These are phyloP conservation scores for Eristalis pertinax DNA, from an alignment of 2,888 invertebrate species.

Conservation along the genomic window DNA sequence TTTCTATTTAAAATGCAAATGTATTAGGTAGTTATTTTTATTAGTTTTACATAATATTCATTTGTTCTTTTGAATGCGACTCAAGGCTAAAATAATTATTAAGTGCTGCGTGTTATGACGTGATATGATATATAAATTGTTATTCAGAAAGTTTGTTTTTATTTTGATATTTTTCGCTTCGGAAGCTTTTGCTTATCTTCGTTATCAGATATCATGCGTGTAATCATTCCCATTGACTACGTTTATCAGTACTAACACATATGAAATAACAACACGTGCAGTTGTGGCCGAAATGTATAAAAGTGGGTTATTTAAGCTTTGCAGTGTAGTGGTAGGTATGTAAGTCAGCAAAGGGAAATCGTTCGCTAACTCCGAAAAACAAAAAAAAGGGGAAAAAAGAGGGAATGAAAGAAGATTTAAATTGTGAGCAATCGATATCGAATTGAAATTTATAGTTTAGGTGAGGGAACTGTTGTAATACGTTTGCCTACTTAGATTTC, in stretches of 20 bases:
- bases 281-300: background rate
- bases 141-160: background rate
- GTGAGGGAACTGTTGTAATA: background rate
- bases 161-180: conserved; percentile 15
- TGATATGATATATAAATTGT: background rate
- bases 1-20: conserved; percentile 57
- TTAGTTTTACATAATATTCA: conserved; percentile 38
- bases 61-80: conserved; percentile 21
- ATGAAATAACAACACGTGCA: conserved; percentile 1
- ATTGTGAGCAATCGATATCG: conserved; percentile 34
- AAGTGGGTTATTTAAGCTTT: background rate
- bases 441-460: conserved; percentile 32
- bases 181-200: conserved; percentile 55
- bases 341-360: background rate
- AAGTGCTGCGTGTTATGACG: conserved; percentile 11
- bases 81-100: conserved; percentile 65
- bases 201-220: conserved; percentile 50
- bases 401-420: conserved; percentile 2
- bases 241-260: conserved; percentile 33
- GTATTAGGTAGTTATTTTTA: conserved; percentile 34
- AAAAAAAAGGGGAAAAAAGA: background rate
- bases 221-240: conserved; percentile 28
- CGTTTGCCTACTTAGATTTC: background rate
- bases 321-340: background rate
- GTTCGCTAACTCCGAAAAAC: background rate